These are phyloP conservation scores for Dorcus hopei DNA, from an alignment of 2,888 invertebrate species.

Conservation along the genomic window DNA sequence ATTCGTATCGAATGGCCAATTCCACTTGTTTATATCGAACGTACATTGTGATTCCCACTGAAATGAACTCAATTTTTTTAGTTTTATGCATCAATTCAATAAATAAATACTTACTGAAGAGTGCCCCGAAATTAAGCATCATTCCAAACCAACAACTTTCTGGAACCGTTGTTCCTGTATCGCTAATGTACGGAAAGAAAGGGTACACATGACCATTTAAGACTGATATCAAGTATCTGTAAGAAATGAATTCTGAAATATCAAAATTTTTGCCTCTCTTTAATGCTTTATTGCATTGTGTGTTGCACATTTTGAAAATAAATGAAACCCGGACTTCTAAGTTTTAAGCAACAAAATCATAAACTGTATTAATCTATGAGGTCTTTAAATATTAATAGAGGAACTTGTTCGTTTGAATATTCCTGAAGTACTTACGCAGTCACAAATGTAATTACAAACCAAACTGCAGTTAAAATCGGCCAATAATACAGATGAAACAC, in stretches of 20 bases:
- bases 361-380: too few species aligned
- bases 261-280: too few species aligned
- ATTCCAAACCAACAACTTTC: slow-evolving; percentile 75
- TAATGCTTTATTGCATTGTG: too few species aligned
- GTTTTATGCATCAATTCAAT: too few species aligned
- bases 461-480: slow-evolving; percentile 17
- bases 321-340: too few species aligned
- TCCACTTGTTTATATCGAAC: slow-evolving; percentile 13
- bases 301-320: too few species aligned
- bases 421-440: slow-evolving; percentile 21
- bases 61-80: neutral
- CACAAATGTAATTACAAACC: slow-evolving; percentile 23
- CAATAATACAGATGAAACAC: slow-evolving; percentile 19
- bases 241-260: neutral
- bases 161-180: slow-evolving; percentile 66
- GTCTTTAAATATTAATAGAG: neutral
- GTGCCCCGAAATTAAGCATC: slow-evolving; percentile 58
- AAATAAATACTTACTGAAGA: slow-evolving; percentile 18
- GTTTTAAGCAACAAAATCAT: too few species aligned
- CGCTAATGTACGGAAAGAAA: slow-evolving; percentile 68
- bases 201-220: too few species aligned
- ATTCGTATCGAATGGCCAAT: neutral
- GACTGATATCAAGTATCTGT: slow-evolving; percentile 33
- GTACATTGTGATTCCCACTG: slow-evolving; percentile 7
- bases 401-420: too few species aligned